phyloP scores from a whole-genome alignment of 2,888 invertebrate species.

The Leuctra nigra region DNA sequence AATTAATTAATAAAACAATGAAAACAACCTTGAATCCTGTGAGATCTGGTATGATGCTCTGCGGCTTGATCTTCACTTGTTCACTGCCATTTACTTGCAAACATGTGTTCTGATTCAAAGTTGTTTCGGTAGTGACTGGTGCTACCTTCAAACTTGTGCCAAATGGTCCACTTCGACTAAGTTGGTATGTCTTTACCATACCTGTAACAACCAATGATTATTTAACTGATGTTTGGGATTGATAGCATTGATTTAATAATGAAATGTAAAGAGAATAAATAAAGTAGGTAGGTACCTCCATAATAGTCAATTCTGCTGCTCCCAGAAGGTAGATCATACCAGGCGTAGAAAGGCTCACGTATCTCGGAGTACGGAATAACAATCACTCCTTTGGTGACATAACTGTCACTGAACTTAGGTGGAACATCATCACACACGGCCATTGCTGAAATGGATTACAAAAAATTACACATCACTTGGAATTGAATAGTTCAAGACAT shows the following conservation, averaged over 20 bases:
- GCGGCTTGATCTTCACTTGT: conserved; percentile 54
- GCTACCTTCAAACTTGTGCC: conserved; percentile 78
- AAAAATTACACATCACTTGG: too few relatives aligned
- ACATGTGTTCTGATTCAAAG: conserved; percentile 67
- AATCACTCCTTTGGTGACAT: conserved; percentile 69
- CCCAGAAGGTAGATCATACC: conserved; percentile 68
- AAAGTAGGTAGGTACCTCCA: conserved; percentile 48
- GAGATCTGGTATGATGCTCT: conserved; percentile 76
- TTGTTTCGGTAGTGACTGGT: conserved; percentile 71
- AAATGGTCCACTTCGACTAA: conserved; percentile 52
- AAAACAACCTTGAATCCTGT: conserved; percentile 65
- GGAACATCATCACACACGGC: conserved; percentile 31
- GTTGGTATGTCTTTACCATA: conserved; percentile 88
- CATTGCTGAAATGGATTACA: too few relatives aligned
- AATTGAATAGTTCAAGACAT: too few relatives aligned
- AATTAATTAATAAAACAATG: too few relatives aligned
- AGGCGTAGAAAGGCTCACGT: conserved; percentile 83
- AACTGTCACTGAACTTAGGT: conserved; percentile 63
- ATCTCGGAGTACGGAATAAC: conserved; percentile 92
- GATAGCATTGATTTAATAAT: neutral
- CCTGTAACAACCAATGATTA: too few relatives aligned
- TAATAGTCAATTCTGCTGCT: conserved; percentile 92
- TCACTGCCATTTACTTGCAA: conserved; percentile 74
- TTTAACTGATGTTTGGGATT: neutral
- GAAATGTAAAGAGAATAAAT: neutral